phyloP scores from a whole-genome alignment of 2,888 invertebrate species.

The Metacarcinus magister region DNA sequence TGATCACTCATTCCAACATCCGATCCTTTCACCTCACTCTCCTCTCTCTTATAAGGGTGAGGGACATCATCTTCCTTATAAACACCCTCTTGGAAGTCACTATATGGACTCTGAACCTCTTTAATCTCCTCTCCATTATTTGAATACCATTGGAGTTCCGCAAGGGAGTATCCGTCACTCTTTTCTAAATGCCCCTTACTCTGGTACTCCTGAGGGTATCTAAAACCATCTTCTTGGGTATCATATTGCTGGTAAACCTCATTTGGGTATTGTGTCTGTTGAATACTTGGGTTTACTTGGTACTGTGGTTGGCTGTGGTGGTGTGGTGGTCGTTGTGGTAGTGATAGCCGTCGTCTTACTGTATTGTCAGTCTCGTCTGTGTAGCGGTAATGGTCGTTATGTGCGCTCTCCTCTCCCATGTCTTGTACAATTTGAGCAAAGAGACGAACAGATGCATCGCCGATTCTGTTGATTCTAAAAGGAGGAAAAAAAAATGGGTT shows the following conservation, averaged over 20 bases:
- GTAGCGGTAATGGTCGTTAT: not conserved
- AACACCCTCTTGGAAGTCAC: not conserved
- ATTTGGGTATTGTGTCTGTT: not conserved
- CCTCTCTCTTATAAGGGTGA: conserved; percentile 52
- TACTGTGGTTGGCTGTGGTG: not conserved
- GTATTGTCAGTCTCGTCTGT: not conserved
- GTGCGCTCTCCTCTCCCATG: not conserved
- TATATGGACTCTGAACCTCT: not conserved
- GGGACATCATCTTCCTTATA: not conserved
- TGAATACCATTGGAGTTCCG: conserved; percentile 26
- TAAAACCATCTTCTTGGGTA: not conserved
- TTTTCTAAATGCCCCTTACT: not conserved
- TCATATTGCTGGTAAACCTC: not conserved
- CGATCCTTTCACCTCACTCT: not conserved
- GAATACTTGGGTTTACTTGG: not conserved
- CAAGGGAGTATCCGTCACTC: not conserved
- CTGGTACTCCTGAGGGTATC: not conserved
- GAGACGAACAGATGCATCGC: conserved; percentile 65
- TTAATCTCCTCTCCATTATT: not conserved
- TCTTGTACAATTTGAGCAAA: conserved; percentile 61
- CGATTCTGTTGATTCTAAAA: conserved; percentile 71
- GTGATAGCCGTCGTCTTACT: not conserved
- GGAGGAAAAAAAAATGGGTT: not conserved
- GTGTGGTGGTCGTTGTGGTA: not conserved
- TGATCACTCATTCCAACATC: not conserved